Base-by-base conservation (phyloP, 2,888 invertebrate species). In the Allolobophora icterica region DNA sequence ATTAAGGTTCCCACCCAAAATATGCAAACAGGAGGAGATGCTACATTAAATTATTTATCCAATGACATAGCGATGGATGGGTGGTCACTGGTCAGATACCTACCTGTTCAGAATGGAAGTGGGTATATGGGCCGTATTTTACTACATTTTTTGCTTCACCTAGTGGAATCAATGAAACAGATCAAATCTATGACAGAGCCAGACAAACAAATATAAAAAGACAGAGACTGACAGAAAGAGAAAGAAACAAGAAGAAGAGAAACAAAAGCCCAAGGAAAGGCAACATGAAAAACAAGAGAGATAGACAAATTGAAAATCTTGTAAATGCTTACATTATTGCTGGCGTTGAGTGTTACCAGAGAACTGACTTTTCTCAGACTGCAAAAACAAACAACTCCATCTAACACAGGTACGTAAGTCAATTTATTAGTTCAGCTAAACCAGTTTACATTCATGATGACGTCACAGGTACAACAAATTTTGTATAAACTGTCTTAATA, bases 301-400 rank as follows among this genome's bases (percentile, higher is more conserved):
- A 71, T 71, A n/a, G n/a, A n/a, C 5, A 71, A 71, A 71, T 1
- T 30, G 71, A n/a, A 71, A 71, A 71, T n/a, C 15, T 71, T 71
- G 13, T 87, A 87, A 87, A n/a, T 35, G 38, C 17, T 87, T 87
- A 87, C 87, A 87, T 87, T 87, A 87, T 87, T 87, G 87, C 38
- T 35, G 87, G 35, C 38, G 87, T 38, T 87, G 87, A 87, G 87
- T 87, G 87, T 87, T 34, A 87, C 87, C 87, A 87, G 33, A 17
- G 87, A 87, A 87, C 87, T 87, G 87, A 87, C 87, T 87, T 87
- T 87, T 87, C 0, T 8, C 87, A 34, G 6, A 38, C 87, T 87
- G 35, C 30, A 87, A 38, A 87, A 21, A 35, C 34, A 87, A 87
- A 34, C 6, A 87, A 87, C 11, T 35, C 34, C 38, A 87, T 35